Evolutionary conservation across 2,113 vertebrate genomes (phyloP).

Genomic region (Sinocyclocheilus anophthalmus): DNA sequence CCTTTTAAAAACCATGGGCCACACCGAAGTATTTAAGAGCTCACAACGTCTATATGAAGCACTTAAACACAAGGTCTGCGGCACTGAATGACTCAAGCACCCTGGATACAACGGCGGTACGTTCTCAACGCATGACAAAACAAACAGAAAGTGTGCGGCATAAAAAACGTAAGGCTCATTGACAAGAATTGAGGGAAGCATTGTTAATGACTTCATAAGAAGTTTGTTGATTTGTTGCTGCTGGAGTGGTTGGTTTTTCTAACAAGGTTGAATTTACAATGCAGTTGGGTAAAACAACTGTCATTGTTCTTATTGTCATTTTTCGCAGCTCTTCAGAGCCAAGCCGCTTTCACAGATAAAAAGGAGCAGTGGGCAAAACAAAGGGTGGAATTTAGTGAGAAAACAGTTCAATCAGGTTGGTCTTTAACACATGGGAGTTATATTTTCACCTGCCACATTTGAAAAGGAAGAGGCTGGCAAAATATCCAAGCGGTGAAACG

Average conservation of each 20-base stretch:
- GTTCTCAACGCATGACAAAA: background rate
- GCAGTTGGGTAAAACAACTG: background rate
- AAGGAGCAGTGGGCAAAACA: conserved; percentile 24
- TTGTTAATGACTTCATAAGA: conserved; percentile 2
- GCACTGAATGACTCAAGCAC: conserved; percentile 6
- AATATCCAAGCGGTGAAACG: conserved; percentile 40
- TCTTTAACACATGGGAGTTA: conserved; percentile 52
- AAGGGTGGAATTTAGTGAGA: conserved; percentile 29
- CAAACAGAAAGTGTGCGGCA: background rate
- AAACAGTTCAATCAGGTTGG: conserved; percentile 43
- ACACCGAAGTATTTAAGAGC: conserved; percentile 3
- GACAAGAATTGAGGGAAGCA: background rate
- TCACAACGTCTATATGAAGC: conserved; percentile 9
- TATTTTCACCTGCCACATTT: conserved; percentile 47
- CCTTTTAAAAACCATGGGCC: conserved; percentile 10
- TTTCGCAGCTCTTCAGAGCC: background rate
- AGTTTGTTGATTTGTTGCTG: background rate
- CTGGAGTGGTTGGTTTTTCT: conserved; percentile 3
- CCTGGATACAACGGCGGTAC: background rate
- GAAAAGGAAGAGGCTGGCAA: conserved; percentile 48
- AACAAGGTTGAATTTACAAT: conserved; percentile 27
- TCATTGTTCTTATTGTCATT: background rate
- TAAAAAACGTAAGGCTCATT: background rate
- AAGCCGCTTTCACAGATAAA: background rate
- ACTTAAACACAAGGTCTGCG: conserved; percentile 36